These are phyloP conservation scores for Orussus abietinus DNA, from an alignment of 1,140 invertebrate genomes.

Conservation along the genomic window DNA sequence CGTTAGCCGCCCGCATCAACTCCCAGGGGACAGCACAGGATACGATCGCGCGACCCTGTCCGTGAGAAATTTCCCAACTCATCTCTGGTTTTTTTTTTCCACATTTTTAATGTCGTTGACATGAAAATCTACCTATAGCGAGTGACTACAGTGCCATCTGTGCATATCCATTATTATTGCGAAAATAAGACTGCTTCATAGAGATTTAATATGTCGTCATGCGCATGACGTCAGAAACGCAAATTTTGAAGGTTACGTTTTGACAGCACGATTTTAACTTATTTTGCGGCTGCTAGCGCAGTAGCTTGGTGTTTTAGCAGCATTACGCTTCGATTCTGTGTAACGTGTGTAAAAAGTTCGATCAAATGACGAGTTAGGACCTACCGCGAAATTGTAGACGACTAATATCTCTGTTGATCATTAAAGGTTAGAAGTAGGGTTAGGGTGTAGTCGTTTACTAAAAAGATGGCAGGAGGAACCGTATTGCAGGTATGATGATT, in stretches of 20 bases:
- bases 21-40: too few species aligned
- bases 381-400: background rate
- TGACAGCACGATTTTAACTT: conserved; percentile 9
- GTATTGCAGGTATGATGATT: conserved; percentile 49
- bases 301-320: conserved; percentile 9
- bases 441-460: conserved; percentile 11
- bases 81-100: too few species aligned
- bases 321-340: conserved; percentile 8
- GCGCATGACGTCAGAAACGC: conserved; percentile 16
- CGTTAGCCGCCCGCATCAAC: too few species aligned
- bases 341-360: conserved; percentile 1
- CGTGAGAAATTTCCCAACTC: too few species aligned
- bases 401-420: conserved; percentile 15
- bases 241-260: conserved; percentile 18
- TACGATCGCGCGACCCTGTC: too few species aligned
- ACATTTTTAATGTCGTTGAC: too few species aligned
- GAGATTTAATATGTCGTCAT: conserved; percentile 6
- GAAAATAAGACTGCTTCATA: conserved; percentile 3
- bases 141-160: too few species aligned
- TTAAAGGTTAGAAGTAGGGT: conserved; percentile 25
- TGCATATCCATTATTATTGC: background rate
- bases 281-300: background rate
- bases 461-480: conserved; percentile 63
- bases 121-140: too few species aligned
- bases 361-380: conserved; percentile 7